These are phyloP conservation scores for Bombus impatiens DNA, from an alignment of 1,140 invertebrate species.

Conservation along the genomic window DNA sequence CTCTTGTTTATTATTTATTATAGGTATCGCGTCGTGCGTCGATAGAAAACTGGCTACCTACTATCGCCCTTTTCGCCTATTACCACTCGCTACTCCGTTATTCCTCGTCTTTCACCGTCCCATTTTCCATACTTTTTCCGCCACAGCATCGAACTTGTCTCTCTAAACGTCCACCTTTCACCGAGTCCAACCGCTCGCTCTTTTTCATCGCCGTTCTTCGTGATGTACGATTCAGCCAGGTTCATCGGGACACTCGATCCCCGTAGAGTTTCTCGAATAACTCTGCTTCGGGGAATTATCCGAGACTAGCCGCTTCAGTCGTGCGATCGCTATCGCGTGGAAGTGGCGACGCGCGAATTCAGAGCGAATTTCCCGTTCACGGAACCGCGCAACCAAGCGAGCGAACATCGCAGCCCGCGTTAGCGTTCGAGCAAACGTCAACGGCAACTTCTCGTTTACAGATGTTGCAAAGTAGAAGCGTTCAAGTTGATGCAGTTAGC, in stretches of 20 bases:
- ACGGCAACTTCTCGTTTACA: slow-evolving; percentile 30
- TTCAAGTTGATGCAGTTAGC: slow-evolving; percentile 23
- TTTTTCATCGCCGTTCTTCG: background rate
- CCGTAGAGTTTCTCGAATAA: background rate
- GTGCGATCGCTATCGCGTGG: background rate
- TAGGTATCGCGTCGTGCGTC: background rate
- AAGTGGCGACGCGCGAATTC: background rate
- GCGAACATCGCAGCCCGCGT: background rate
- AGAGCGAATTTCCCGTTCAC: background rate
- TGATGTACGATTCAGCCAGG: background rate
- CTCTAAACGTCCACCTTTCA: background rate
- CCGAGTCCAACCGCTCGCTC: background rate
- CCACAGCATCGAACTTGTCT: background rate
- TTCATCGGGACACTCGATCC: background rate
- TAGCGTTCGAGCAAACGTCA: background rate
- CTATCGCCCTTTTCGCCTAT: slow-evolving; percentile 1
- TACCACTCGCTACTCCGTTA: background rate
- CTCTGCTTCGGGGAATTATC: background rate
- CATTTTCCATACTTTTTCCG: slow-evolving; percentile 20
- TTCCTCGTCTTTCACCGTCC: background rate
- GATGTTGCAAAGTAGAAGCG: slow-evolving; percentile 16
- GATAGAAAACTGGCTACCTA: background rate
- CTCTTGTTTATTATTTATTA: background rate
- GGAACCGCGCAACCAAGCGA: background rate
- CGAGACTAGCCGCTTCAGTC: background rate